A percentile compares a stretch with the other conserved stretches of the same genome.
phyloP scores from a whole-genome alignment of 2,797 vertebrate species.

The Phalanger gymnotis region DNA sequence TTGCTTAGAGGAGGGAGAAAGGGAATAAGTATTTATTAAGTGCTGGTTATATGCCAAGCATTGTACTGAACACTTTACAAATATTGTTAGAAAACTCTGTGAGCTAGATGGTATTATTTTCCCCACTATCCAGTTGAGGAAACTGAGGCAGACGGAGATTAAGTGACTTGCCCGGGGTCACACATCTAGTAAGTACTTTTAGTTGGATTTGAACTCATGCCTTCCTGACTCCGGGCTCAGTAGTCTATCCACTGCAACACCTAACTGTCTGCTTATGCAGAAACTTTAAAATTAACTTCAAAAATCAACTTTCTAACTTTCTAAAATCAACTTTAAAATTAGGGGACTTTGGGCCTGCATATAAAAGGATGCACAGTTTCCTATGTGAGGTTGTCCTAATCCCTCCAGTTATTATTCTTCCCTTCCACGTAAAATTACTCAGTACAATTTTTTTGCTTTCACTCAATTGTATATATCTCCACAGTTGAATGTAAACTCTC shows the following conservation, averaged over 20 bases:
- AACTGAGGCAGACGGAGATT: background rate
- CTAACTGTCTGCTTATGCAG: background rate
- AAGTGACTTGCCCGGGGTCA: background rate
- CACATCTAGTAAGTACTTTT: background rate
- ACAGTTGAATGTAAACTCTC: background rate
- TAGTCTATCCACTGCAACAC: background rate
- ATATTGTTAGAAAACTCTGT: background rate
- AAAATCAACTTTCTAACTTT: too few relatives aligned
- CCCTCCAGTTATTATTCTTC: background rate
- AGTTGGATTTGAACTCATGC: background rate
- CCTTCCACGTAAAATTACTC: background rate
- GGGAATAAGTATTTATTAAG: background rate
- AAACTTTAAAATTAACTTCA: background rate
- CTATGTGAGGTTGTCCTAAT: background rate
- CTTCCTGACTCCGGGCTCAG: background rate
- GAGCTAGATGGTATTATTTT: background rate
- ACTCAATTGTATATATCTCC: conserved; percentile 20
- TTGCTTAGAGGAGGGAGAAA: background rate
- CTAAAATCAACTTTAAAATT: background rate
- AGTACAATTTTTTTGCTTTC: background rate
- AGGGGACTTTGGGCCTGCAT: background rate
- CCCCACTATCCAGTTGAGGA: background rate
- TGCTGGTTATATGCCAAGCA: background rate
- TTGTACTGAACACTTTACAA: background rate
- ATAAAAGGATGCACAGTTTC: background rate